Evolutionary conservation across 2,888 invertebrate species (phyloP).

Genomic region (Acanthacorydalis orientalis): DNA sequence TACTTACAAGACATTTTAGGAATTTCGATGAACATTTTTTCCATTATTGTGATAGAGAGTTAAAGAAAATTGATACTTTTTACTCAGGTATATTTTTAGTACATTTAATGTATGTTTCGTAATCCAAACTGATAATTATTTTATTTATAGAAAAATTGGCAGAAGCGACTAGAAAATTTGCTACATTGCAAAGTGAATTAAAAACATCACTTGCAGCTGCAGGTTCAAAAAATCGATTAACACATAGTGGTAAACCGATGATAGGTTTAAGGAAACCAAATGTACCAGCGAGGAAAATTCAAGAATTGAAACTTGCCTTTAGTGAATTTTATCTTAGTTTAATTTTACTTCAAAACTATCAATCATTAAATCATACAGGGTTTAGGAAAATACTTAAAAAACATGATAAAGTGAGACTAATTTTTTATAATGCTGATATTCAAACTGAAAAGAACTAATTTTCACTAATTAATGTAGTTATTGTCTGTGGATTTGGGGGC

Average conservation of each 20-base stretch:
- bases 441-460: conserved; percentile 5
- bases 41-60: conserved; percentile 67
- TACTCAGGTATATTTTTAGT: conserved; percentile 40
- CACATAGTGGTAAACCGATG: conserved; percentile 14
- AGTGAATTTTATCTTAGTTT: conserved; percentile 79
- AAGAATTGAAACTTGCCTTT: conserved; percentile 74
- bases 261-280: conserved; percentile 16
- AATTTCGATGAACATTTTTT: conserved; percentile 77
- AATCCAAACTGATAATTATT: neutral
- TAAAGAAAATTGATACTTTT: conserved; percentile 78
- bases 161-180: conserved; percentile 69
- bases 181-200: conserved; percentile 54
- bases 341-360: conserved; percentile 74
- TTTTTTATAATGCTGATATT: neutral
- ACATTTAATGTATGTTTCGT: neutral
- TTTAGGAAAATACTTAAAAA: conserved; percentile 83
- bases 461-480: conserved; percentile 25
- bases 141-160: conserved; percentile 56
- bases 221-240: conserved; percentile 17
- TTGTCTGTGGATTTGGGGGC: conserved; percentile 51
- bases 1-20: conserved; percentile 52
- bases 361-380: conserved; percentile 76
- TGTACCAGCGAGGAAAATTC: conserved; percentile 49
- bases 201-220: conserved; percentile 27
- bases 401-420: conserved; percentile 55